These are phyloP conservation scores for Misgurnus anguillicaudatus DNA, from an alignment of 2,113 vertebrate species.

Conservation along the genomic window DNA sequence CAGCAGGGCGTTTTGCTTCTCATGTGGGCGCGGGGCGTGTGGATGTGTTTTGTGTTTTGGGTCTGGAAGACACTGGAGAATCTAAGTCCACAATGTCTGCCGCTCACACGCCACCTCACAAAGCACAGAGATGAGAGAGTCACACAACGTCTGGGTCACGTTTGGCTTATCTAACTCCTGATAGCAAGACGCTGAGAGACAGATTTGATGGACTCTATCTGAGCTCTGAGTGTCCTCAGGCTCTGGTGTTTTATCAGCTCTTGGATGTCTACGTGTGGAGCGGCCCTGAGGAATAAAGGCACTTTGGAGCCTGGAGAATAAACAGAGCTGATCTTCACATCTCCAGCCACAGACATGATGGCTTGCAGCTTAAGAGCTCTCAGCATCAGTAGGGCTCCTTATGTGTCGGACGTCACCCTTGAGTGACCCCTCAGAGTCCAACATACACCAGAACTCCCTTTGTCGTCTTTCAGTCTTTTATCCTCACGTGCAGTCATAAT, in stretches of 20 bases:
- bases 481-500: too few species aligned
- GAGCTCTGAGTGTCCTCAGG: conserved; percentile 27
- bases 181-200: conserved; percentile 34
- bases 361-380: conserved; percentile 29
- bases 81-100: conserved; percentile 46
- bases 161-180: conserved; percentile 48
- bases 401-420: conserved; percentile 24
- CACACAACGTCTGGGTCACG: conserved; percentile 29
- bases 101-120: conserved; percentile 31
- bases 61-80: conserved; percentile 15
- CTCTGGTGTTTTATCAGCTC: conserved; percentile 47
- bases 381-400: conserved; percentile 12
- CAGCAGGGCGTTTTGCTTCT: conserved; percentile 30
- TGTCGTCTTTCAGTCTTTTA: not conserved
- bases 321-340: conserved; percentile 15
- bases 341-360: conserved; percentile 19
- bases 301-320: conserved; percentile 24
- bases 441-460: not conserved
- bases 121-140: conserved; percentile 20
- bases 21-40: conserved; percentile 15
- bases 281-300: conserved; percentile 29
- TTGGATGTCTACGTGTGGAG: conserved; percentile 35
- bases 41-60: conserved; percentile 37
- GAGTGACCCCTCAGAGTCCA: not conserved
- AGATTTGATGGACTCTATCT: conserved; percentile 32